These are phyloP conservation scores for Helogale parvula DNA, from an alignment of 2,113 vertebrate species.

Conservation along the genomic window DNA sequence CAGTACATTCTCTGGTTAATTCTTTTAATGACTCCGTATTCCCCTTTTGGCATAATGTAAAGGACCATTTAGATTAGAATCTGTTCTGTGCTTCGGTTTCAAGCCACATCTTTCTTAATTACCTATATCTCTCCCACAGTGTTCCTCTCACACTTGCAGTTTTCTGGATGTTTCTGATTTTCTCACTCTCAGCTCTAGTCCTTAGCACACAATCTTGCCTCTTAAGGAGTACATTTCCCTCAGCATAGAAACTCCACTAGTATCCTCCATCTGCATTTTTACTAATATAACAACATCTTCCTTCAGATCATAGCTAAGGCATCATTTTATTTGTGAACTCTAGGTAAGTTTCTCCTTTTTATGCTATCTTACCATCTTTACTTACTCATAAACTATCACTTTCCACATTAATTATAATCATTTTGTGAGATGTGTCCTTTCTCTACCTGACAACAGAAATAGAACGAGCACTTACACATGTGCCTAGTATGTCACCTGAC, in stretches of 20 bases:
- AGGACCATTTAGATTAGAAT: background rate
- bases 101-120: background rate
- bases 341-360: background rate
- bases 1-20: background rate
- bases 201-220: background rate
- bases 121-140: background rate
- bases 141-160: background rate
- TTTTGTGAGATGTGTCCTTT: background rate
- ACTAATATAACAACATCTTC: background rate
- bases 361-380: background rate
- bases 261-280: background rate
- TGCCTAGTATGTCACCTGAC: background rate
- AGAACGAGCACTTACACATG: background rate
- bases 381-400: background rate
- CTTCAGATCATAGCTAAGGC: background rate
- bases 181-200: background rate
- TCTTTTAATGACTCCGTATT: background rate
- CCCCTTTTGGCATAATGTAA: background rate
- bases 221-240: background rate
- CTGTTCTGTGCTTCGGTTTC: background rate
- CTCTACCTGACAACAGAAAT: background rate
- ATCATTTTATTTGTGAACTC: background rate
- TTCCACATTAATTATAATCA: background rate
- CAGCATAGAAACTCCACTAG: background rate
- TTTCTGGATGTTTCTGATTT: background rate